A percentile compares a stretch with the other conserved stretches of the same genome.
phyloP scores from a whole-genome alignment of 2,888 invertebrate species.

The Leptopilina drosophilae region DNA sequence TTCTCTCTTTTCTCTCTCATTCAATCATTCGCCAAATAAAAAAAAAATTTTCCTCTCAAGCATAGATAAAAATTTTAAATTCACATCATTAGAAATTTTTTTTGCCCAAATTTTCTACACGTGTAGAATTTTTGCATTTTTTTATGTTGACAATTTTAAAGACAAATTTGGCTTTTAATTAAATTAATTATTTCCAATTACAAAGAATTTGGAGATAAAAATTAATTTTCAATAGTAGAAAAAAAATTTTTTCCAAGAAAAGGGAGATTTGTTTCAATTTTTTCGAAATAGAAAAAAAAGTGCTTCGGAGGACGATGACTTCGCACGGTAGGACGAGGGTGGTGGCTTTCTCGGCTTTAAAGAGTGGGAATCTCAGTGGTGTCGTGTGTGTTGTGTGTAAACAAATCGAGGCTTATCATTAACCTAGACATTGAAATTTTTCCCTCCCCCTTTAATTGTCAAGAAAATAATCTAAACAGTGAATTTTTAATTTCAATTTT shows the following conservation, averaged over 20 bases:
- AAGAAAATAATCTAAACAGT: neutral
- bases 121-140: constrained; percentile 60
- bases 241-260: neutral
- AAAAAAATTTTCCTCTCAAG: too few relatives aligned
- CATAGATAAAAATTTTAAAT: too few relatives aligned
- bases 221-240: too few relatives aligned
- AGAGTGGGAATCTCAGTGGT: constrained; percentile 21
- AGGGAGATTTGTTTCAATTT: neutral
- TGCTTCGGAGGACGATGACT: neutral
- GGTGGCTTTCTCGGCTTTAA: neutral
- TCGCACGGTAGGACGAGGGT: constrained; percentile 4
- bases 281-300: neutral
- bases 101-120: constrained; percentile 59
- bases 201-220: too few relatives aligned
- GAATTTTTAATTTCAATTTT: too few relatives aligned
- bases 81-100: too few relatives aligned
- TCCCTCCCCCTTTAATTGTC: neutral
- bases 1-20: too few relatives aligned
- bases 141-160: constrained; percentile 45
- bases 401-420: constrained; percentile 19
- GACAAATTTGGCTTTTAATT: too few relatives aligned
- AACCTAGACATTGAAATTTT: neutral
- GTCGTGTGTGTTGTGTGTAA: constrained; percentile 37
- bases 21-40: too few relatives aligned
- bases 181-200: too few relatives aligned